Percentiles rank a stretch among this genome's conserved stretches.
Conservation (phyloP, 92 coral and sea anemone species). For the Porites evermanni region DNA sequence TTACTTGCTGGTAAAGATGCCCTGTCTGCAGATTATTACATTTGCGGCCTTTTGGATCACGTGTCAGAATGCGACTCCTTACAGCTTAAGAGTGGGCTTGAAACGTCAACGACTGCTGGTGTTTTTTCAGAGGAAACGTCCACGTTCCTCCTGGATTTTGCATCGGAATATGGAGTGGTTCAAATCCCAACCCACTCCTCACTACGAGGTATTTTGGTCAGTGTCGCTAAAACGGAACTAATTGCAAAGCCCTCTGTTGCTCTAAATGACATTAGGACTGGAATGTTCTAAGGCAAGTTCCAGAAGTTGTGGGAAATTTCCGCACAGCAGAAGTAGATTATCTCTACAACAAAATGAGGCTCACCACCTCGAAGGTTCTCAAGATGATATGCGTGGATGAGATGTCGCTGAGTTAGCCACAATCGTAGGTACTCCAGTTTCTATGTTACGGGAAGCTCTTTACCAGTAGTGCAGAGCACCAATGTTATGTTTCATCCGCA, state of each 20-base stretch:
- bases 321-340: too few relatives aligned
- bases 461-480: slow-evolving; percentile 27
- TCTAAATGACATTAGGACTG: not conserved
- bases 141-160: slow-evolving; percentile 27
- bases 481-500: slow-evolving; percentile 16
- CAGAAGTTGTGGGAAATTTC: not conserved
- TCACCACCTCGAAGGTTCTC: too few relatives aligned
- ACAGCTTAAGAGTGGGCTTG: slow-evolving; percentile 11
- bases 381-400: too few relatives aligned
- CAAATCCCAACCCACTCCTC: not conserved
- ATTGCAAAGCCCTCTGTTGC: slow-evolving; percentile 31
- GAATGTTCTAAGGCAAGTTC: not conserved
- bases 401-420: too few relatives aligned
- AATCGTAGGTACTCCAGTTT: too few relatives aligned
- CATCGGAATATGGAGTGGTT: slow-evolving; percentile 37
- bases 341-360: too few relatives aligned
- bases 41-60: slow-evolving; percentile 23
- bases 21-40: slow-evolving; percentile 27
- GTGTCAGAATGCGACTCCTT: slow-evolving; percentile 15
- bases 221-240: slow-evolving; percentile 34
- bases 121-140: slow-evolving; percentile 12
- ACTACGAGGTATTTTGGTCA: slow-evolving; percentile 7
- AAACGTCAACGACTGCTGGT: not conserved
- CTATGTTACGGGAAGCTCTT: slow-evolving; percentile 21
- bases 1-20: slow-evolving; percentile 28